These are phyloP conservation scores for Eunapius fragilis DNA, from an alignment of 37 sponge, comb jelly and placozoan genomes.

Conservation along the genomic window DNA sequence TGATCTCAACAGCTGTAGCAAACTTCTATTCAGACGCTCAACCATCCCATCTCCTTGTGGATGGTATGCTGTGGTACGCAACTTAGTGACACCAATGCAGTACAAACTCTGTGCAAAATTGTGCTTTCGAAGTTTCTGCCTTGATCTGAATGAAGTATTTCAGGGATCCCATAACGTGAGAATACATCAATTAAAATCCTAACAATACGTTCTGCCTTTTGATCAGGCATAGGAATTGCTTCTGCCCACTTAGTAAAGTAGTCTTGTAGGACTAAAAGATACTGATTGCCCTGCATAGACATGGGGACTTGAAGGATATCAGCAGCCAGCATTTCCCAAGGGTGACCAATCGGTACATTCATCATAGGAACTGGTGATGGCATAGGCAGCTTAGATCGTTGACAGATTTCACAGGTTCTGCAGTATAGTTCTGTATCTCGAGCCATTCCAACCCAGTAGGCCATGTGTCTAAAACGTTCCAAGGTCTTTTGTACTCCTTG, in stretches of 20 bases:
- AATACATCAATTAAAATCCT: constrained; percentile 19
- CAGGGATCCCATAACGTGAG: constrained; percentile 21
- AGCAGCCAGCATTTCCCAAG: constrained; percentile 50
- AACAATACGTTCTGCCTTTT: constrained; percentile 36
- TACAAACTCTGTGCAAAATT: constrained; percentile 9
- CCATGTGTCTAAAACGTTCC: constrained; percentile 17
- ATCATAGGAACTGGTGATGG: constrained; percentile 21
- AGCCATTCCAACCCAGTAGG: constrained; percentile 66
- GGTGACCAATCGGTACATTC: constrained; percentile 21
- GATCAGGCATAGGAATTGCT: constrained; percentile 63
- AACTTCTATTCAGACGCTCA: constrained; percentile 55
- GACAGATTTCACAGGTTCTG: constrained; percentile 41
- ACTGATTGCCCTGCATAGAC: constrained; percentile 46
- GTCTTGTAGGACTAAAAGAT: constrained; percentile 62
- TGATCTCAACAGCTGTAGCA: constrained; percentile 51
- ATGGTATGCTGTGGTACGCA: constrained; percentile 46
- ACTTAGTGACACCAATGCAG: constrained; percentile 43
- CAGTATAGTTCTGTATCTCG: constrained; percentile 45
- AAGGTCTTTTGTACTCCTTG: constrained; percentile 63
- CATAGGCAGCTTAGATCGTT: constrained; percentile 10
- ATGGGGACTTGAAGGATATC: constrained; percentile 59
- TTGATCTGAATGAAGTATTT: constrained; percentile 60
- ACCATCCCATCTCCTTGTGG: constrained; percentile 79
- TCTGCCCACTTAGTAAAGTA: constrained; percentile 68
- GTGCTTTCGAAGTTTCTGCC: constrained; percentile 65